Percentiles rank a stretch among this genome's conserved stretches.
Evolutionary conservation across 2,113 vertebrate species (phyloP).

Genomic region (Bos indicus): DNA sequence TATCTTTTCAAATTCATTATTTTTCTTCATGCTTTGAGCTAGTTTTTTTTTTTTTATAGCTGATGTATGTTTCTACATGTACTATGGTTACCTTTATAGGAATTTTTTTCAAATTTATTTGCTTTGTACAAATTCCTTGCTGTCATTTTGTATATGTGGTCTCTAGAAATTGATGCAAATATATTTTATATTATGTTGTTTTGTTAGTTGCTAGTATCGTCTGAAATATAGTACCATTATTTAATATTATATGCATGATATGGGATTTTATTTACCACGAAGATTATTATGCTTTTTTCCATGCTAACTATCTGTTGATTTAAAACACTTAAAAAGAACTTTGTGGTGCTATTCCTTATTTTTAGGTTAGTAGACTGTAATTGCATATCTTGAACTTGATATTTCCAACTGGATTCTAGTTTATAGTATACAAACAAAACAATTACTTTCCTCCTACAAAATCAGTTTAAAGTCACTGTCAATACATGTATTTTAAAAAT

Average conservation of each 20-base stretch:
- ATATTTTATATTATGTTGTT: background rate
- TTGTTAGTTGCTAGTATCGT: conserved; percentile 9
- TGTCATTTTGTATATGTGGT: background rate
- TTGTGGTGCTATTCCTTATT: background rate
- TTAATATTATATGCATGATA: background rate
- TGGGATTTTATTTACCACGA: background rate
- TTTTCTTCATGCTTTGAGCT: background rate
- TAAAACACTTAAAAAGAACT: background rate
- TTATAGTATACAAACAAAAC: background rate
- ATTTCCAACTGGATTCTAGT: background rate
- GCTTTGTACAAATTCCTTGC: conserved; percentile 14
- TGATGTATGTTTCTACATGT: background rate
- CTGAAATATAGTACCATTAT: background rate
- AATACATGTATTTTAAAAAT: background rate
- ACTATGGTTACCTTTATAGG: background rate
- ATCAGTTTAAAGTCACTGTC: background rate
- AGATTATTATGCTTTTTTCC: background rate
- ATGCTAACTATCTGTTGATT: background rate
- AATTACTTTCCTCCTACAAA: background rate
- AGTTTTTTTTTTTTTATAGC: background rate
- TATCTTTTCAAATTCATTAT: background rate
- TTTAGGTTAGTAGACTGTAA: background rate
- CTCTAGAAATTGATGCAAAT: background rate
- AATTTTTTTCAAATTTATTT: conserved; percentile 26
- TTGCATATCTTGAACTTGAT: background rate